Percentiles rank a stretch among this genome's conserved stretches.
phyloP scores from a whole-genome alignment of 53 echinoderm and acorn worm species.

The Zoroaster sp. region DNA sequence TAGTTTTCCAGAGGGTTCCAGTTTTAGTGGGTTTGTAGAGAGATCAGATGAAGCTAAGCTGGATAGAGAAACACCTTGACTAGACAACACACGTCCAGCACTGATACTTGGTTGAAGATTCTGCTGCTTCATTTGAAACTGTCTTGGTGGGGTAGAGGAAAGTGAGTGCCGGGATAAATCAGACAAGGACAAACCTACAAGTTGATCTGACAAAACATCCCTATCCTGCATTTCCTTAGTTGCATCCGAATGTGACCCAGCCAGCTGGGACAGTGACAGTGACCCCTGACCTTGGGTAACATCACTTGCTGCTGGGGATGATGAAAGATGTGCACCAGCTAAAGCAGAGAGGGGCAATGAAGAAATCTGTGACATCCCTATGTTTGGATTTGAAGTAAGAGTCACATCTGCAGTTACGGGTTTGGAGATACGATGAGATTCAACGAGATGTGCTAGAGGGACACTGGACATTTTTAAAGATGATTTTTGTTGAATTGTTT shows the following conservation, averaged over 20 bases:
- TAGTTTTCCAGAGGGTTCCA: neutral
- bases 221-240: neutral
- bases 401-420: too few species aligned
- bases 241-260: neutral
- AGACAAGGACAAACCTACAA: neutral
- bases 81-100: neutral
- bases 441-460: neutral
- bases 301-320: neutral
- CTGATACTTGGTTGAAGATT: neutral
- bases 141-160: slow-evolving; percentile 1
- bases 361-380: neutral
- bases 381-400: neutral
- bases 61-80: slow-evolving; percentile 4
- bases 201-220: neutral
- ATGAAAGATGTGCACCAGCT: slow-evolving; percentile 1
- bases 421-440: neutral
- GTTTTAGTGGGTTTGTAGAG: neutral
- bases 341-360: slow-evolving; percentile 27
- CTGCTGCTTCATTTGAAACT: neutral
- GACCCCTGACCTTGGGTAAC: slow-evolving; percentile 5
- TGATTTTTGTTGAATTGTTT: neutral
- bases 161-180: neutral
- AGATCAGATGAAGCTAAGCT: slow-evolving; percentile 30
- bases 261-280: slow-evolving; percentile 10
- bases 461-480: neutral